phyloP scores from a whole-genome alignment of 1,140 invertebrate genomes.

The Rhysida immarginata region DNA sequence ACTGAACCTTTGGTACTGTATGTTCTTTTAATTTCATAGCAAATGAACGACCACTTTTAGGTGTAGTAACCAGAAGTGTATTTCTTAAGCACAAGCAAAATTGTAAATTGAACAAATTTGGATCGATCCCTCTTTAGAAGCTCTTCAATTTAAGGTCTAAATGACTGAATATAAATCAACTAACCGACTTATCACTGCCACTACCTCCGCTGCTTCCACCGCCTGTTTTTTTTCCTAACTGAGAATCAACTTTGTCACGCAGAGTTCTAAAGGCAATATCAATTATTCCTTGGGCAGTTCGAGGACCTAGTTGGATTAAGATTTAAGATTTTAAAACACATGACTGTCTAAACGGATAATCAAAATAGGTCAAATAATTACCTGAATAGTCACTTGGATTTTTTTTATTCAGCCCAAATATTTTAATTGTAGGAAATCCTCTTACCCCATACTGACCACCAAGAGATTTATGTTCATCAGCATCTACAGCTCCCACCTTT shows the following conservation, averaged over 20 bases:
- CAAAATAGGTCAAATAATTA: constrained; percentile 17
- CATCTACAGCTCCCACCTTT: constrained; percentile 87
- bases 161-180: no score
- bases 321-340: constrained; percentile 1
- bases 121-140: no score
- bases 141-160: no score
- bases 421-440: constrained; percentile 94
- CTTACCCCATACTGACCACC: constrained; percentile 62
- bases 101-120: no score
- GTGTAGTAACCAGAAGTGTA: no score
- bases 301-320: constrained; percentile 34
- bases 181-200: no score
- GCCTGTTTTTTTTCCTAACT: constrained; percentile 31
- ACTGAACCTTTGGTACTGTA: no score
- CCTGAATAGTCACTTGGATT: constrained; percentile 74
- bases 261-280: constrained; percentile 61
- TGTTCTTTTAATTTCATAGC: no score
- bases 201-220: constrained; percentile 19
- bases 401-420: constrained; percentile 76
- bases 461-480: constrained; percentile 71
- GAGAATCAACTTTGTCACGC: constrained; percentile 47
- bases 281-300: constrained; percentile 71
- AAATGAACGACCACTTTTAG: no score
- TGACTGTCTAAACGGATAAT: constrained; percentile 2
- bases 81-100: no score